Base-by-base conservation (phyloP, 2,113 vertebrate species). In the Anguilla japonica region DNA sequence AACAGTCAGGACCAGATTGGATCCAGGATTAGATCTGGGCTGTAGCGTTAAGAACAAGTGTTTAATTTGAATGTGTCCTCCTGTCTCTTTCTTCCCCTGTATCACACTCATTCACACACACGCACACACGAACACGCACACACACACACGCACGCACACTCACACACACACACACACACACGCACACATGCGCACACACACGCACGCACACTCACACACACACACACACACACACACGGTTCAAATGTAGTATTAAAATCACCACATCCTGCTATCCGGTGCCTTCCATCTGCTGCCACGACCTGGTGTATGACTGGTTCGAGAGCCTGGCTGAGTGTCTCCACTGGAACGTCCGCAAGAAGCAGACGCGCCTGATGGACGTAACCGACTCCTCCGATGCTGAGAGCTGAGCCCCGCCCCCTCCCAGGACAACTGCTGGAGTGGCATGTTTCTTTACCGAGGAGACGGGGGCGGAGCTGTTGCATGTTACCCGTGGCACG, bases 341-440 rank as follows among this genome's bases (percentile, higher is more conserved):
- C 89, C 96, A 96, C 93, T 96, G 96, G 96, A 96, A 96, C 50
- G 94, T 96, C 5, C 95, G 96, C 50, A 96, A 96, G 92, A 94
- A 94, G 89, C 96, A 96, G 90, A 92, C 93, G 0, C 91, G 94
- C 0, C 93, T 96, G 14, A 90, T 91, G 0, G 94, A 96, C 22
- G 56, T 87, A 46, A 95, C 94, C 0, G 95, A 95, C 88, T 94
- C 93, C 0, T 95, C 95, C 0, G 95, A 96, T 91, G 95, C 95
- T 0, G 95, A 96, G 80, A 95, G 93, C 94, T 96, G 91, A 96
- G 41, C 83, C 81, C 53, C 29, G 5, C 71, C 6, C 29, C 71
- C 71, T 22, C n/a, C 26, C 71, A 7, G 34, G 81, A 14, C 22
- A 14, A 29, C n/a, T 41, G 79, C 16, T 7, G 20, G 15, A 20